These are phyloP conservation scores for Saccostrea cuccullata DNA, from an alignment of 1,140 invertebrate species.

Conservation along the genomic window DNA sequence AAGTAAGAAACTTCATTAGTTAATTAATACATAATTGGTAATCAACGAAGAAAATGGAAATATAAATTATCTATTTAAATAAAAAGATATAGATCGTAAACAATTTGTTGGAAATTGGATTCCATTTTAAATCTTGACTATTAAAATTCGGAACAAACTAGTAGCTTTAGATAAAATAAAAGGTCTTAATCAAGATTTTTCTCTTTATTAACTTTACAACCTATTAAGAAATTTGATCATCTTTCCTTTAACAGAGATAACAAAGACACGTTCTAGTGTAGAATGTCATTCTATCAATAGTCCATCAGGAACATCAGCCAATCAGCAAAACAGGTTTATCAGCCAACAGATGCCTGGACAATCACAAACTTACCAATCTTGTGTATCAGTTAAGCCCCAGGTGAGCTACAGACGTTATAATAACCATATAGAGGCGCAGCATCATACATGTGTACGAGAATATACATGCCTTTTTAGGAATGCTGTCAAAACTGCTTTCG, in stretches of 20 bases:
- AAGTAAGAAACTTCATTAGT: no score
- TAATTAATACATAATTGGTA: no score
- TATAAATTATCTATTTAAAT: no score
- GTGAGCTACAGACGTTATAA: slow-evolving; percentile 56
- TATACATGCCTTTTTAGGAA: no score
- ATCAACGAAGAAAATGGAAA: no score
- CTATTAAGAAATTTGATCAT: not conserved
- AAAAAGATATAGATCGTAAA: no score
- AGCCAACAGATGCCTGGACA: slow-evolving; percentile 81
- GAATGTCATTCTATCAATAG: slow-evolving; percentile 91
- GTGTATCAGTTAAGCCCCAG: slow-evolving; percentile 75
- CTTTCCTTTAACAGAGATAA: slow-evolving; percentile 51
- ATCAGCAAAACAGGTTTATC: slow-evolving; percentile 50
- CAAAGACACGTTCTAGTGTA: slow-evolving; percentile 81
- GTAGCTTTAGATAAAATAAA: not conserved
- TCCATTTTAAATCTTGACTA: not conserved
- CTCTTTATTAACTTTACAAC: no score
- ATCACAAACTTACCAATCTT: slow-evolving; percentile 69
- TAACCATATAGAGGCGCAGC: slow-evolving; percentile 79
- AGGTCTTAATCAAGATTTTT: not conserved
- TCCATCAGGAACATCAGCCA: slow-evolving; percentile 64
- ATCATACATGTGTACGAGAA: slow-evolving; percentile 19
- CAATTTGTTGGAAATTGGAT: no score
- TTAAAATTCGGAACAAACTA: not conserved
- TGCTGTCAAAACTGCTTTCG: no score